phyloP scores from a whole-genome alignment of 2,888 invertebrate genomes.

The Lathronympha strigana region DNA sequence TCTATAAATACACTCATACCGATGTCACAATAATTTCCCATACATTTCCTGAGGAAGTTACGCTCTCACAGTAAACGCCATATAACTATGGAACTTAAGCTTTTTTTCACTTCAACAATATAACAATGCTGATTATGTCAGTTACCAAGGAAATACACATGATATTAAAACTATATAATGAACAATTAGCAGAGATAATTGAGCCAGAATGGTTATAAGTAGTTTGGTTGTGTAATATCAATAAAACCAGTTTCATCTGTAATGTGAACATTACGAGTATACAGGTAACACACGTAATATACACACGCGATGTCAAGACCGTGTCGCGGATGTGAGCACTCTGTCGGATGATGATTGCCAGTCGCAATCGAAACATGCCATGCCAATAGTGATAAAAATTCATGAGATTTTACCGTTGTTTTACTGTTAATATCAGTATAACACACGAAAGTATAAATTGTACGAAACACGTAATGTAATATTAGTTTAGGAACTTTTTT shows the following conservation, averaged over 20 bases:
- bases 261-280: not conserved
- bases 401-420: too few species aligned
- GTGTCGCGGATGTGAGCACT: too few species aligned
- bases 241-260: not conserved
- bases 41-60: constrained; percentile 20
- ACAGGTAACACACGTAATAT: not conserved
- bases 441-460: too few species aligned
- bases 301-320: not conserved
- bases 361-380: too few species aligned
- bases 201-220: not conserved
- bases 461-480: too few species aligned
- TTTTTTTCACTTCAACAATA: not conserved
- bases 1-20: not conserved
- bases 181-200: constrained; percentile 32
- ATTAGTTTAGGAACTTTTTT: too few species aligned
- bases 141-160: constrained; percentile 21
- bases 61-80: not conserved
- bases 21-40: constrained; percentile 15
- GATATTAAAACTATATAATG: constrained; percentile 29
- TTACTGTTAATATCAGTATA: too few species aligned
- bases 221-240: not conserved
- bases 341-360: too few species aligned
- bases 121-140: constrained; percentile 35
- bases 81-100: not conserved
- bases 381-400: too few species aligned